Conservation (phyloP, 2,113 vertebrate species). For the Lasiurus cinereus region DNA sequence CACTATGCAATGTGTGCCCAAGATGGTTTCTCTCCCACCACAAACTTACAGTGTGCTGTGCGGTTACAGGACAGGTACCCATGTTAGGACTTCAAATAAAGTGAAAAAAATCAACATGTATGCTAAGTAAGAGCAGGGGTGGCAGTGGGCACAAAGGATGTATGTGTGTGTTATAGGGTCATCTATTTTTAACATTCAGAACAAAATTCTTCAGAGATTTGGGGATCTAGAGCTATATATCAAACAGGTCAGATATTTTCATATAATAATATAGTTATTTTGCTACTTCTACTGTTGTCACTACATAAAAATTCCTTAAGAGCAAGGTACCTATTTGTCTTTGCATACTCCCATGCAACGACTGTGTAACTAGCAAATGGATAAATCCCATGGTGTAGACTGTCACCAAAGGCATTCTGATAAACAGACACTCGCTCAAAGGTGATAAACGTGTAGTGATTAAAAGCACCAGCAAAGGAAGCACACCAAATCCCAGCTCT, state of each 20-base stretch:
- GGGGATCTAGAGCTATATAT: not conserved
- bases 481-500: not conserved
- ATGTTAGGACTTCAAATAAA: not conserved
- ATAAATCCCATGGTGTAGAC: not conserved
- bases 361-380: not conserved
- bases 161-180: rapidly evolving
- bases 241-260: not conserved
- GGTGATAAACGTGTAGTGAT: not conserved
- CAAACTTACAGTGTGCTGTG: not conserved
- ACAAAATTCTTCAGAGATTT: not conserved
- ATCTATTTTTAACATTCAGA: not conserved
- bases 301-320: not conserved
- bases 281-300: not conserved
- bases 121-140: not conserved
- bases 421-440: not conserved
- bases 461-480: not conserved
- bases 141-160: not conserved
- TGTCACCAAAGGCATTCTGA: not conserved
- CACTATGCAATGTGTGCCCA: rapidly evolving
- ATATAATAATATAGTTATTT: not conserved
- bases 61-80: not conserved
- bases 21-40: not conserved
- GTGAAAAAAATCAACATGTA: not conserved
- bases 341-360: not conserved
- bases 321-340: not conserved